Conservation (phyloP, 2,797 vertebrate species). For the Galaxias olidus region DNA sequence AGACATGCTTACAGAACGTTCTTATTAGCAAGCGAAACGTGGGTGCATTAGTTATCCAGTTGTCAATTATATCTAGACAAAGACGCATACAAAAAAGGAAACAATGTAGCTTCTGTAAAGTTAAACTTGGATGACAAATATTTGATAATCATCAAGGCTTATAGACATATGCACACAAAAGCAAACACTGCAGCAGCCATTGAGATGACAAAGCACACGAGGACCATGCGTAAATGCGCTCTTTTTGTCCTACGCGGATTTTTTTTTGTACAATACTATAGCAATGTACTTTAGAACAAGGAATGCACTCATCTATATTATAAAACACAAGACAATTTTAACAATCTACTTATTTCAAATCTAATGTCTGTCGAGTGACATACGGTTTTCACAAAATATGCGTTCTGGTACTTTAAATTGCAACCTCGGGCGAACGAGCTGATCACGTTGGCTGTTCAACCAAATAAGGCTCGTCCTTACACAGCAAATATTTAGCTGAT, state of each 20-base stretch:
- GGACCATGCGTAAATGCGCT: conserved; percentile 39
- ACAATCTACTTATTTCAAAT: conserved; percentile 15
- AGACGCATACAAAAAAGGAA: too few relatives aligned
- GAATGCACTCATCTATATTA: too few relatives aligned
- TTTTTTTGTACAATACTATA: too few relatives aligned
- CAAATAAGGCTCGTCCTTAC: conserved; percentile 60
- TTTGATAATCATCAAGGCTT: too few relatives aligned
- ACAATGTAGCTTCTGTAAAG: too few relatives aligned
- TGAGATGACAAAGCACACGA: conserved; percentile 55
- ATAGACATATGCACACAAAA: conserved; percentile 5
- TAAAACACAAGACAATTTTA: too few relatives aligned
- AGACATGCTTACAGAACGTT: too few relatives aligned
- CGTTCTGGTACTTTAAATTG: conserved; percentile 42
- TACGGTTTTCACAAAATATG: conserved; percentile 28
- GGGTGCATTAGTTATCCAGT: too few relatives aligned
- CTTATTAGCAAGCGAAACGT: too few relatives aligned
- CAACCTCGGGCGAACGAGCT: conserved; percentile 25
- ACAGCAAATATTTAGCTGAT: conserved; percentile 64
- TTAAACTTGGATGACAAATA: too few relatives aligned
- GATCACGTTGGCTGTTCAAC: conserved; percentile 52
- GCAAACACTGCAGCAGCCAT: conserved; percentile 39
- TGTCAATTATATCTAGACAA: too few relatives aligned
- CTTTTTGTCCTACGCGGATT: conserved; percentile 18
- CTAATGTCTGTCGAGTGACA: conserved; percentile 19
- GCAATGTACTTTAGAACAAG: not conserved